phyloP scores from a whole-genome alignment of 2,797 vertebrate genomes.

The Gorsachius magnificus region DNA sequence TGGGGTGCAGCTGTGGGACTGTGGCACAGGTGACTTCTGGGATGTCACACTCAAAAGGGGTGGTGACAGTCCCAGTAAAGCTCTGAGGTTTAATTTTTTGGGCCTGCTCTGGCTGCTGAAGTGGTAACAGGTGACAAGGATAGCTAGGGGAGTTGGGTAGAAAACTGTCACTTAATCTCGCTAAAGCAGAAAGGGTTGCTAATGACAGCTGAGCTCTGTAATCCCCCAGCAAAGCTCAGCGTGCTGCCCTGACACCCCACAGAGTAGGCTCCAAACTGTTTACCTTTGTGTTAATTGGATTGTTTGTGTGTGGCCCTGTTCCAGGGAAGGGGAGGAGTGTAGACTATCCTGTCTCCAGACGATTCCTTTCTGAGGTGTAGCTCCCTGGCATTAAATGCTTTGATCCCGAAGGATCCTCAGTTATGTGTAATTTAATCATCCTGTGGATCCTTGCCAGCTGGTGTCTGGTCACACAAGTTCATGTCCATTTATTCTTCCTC shows the following conservation, averaged over 20 bases:
- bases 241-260: background rate
- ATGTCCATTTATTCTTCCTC: background rate
- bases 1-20: background rate
- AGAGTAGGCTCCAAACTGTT: background rate
- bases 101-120: background rate
- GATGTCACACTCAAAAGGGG: background rate
- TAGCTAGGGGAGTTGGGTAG: background rate
- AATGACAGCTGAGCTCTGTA: background rate
- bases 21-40: background rate
- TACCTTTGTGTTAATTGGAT: background rate
- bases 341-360: rapidly evolving
- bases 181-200: background rate
- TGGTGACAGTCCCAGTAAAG: background rate
- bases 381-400: background rate
- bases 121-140: background rate
- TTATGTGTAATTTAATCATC: background rate
- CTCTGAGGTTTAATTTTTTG: background rate
- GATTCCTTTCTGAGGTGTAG: background rate
- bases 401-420: background rate
- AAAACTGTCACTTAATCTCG: background rate
- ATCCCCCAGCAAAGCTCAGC: background rate
- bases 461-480: background rate
- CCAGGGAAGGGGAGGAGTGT: background rate
- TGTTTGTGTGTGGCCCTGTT: rapidly evolving
- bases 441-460: background rate